phyloP scores from a whole-genome alignment of 2,797 vertebrate genomes.

The Cyprinodon diabolis region DNA sequence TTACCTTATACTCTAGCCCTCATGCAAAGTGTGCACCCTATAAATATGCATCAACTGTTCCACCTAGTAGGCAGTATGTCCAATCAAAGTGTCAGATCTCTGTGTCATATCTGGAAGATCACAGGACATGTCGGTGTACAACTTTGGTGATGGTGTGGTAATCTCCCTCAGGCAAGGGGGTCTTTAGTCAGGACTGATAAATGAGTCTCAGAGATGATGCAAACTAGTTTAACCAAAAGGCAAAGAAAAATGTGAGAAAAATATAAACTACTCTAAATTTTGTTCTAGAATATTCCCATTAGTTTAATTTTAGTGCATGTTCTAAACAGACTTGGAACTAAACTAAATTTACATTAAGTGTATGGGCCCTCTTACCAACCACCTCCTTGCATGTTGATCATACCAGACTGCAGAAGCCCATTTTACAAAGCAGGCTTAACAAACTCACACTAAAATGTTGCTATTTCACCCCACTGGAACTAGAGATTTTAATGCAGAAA shows the following conservation, averaged over 20 bases:
- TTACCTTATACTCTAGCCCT: constrained; percentile 41
- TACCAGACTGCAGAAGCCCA: too few relatives aligned
- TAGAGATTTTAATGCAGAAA: too few relatives aligned
- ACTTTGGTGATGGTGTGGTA: constrained; percentile 55
- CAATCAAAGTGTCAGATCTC: constrained; percentile 63
- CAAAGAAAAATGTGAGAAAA: constrained; percentile 24
- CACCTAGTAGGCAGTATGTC: constrained; percentile 52
- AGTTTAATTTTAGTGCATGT: not conserved
- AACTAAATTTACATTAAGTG: not conserved
- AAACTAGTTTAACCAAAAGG: constrained; percentile 52
- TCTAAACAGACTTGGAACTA: not conserved
- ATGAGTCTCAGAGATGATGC: constrained; percentile 46
- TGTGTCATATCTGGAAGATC: constrained; percentile 56
- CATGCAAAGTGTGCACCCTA: constrained; percentile 42
- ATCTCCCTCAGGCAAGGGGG: constrained; percentile 52
- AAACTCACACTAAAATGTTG: too few relatives aligned
- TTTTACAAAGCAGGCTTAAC: too few relatives aligned
- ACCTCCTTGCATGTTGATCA: too few relatives aligned
- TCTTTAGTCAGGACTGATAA: constrained; percentile 50
- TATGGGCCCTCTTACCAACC: too few relatives aligned
- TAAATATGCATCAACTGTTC: constrained; percentile 68
- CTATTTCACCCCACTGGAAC: too few relatives aligned
- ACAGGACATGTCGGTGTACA: constrained; percentile 57
- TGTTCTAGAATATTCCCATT: too few relatives aligned
- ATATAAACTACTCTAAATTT: not conserved